phyloP scores from a whole-genome alignment of 1,140 invertebrate genomes.

The Maniola jurtina region DNA sequence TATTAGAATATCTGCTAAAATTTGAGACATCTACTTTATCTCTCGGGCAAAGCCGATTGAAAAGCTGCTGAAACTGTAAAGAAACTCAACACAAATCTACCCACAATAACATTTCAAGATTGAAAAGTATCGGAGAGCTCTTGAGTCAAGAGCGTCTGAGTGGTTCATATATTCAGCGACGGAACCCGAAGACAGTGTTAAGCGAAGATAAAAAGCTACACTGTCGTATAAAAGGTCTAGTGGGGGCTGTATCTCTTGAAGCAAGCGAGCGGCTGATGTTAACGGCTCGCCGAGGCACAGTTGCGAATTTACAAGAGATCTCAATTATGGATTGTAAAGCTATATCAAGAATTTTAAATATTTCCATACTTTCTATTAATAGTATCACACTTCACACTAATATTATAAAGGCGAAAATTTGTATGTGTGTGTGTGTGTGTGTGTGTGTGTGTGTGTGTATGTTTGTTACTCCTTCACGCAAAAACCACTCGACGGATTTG shows the following conservation, averaged over 20 bases:
- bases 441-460: too few species aligned
- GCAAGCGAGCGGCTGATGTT: constrained; percentile 36
- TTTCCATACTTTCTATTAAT: background rate
- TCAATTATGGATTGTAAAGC: constrained; percentile 25
- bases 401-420: too few species aligned
- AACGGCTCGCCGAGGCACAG: constrained; percentile 37
- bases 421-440: too few species aligned
- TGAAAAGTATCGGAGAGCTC: constrained; percentile 1
- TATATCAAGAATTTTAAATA: background rate
- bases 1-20: too few species aligned
- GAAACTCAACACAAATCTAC: background rate
- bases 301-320: constrained; percentile 30
- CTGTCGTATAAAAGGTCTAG: constrained; percentile 43
- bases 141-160: constrained; percentile 8
- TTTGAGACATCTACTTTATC: too few species aligned
- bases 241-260: constrained; percentile 39
- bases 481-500: too few species aligned
- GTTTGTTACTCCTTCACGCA: too few species aligned
- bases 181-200: constrained; percentile 46
- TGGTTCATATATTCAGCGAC: constrained; percentile 37
- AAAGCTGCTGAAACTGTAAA: too few species aligned
- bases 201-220: constrained; percentile 48
- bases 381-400: too few species aligned
- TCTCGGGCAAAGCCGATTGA: too few species aligned
- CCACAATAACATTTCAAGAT: constrained; percentile 4